Percentiles rank a stretch among this genome's conserved stretches.
phyloP scores from a whole-genome alignment of 2,113 vertebrate genomes.

The Marcusenius ussheri region DNA sequence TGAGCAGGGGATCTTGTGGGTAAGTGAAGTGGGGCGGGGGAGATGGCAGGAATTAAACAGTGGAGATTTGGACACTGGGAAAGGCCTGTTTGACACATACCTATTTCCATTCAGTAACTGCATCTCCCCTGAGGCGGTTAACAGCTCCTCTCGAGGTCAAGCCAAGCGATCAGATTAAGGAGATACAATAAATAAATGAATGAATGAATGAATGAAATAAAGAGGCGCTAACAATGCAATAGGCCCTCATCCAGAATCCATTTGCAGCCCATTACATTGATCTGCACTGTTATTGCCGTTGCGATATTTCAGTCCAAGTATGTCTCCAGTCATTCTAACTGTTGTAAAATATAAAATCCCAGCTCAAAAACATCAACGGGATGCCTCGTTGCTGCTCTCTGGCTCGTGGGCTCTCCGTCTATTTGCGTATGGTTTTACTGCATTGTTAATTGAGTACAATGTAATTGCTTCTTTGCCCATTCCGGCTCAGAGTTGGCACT shows the following conservation, averaged over 20 bases:
- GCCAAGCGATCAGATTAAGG: not conserved
- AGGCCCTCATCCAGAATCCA: not conserved
- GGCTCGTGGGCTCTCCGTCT: not conserved
- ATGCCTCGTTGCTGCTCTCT: not conserved
- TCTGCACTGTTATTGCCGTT: not conserved
- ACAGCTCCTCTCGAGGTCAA: not conserved
- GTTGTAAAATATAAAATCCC: not conserved
- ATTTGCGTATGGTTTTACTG: not conserved
- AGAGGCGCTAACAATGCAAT: not conserved
- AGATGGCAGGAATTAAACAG: not conserved
- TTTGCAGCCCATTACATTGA: constrained; percentile 3
- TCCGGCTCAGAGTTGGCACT: not conserved
- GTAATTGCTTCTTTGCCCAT: not conserved
- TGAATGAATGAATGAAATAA: constrained; percentile 2
- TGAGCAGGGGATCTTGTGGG: constrained; percentile 15
- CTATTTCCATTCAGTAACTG: not conserved
- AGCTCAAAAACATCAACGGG: not conserved
- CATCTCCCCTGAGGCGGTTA: not conserved
- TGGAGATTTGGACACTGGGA: not conserved
- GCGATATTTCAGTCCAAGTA: not conserved
- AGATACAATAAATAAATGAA: not conserved
- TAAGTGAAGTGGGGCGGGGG: constrained; percentile 3
- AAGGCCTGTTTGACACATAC: not conserved
- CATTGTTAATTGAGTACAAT: not conserved
- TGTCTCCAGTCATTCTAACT: not conserved